Conservation (phyloP, 2,888 invertebrate species). For the Campopleginae sp. region DNA sequence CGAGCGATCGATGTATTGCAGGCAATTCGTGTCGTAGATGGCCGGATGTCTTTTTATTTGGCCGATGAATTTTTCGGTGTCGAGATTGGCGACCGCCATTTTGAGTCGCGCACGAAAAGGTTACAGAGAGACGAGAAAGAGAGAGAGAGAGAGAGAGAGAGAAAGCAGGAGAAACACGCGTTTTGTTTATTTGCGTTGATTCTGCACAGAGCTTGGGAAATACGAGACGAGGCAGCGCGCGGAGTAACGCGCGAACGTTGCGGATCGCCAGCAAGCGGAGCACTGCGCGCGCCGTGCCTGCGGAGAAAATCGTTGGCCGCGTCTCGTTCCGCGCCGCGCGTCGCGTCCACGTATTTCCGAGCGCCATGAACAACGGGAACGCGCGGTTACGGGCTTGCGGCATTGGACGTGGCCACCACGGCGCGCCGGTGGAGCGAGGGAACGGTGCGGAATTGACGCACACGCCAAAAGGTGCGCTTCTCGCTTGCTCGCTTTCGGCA, state of each 20-base stretch:
- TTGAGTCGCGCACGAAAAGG: neutral
- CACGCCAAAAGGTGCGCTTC: slow-evolving; percentile 5
- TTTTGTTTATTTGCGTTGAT: neutral
- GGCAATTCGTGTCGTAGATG: slow-evolving; percentile 79
- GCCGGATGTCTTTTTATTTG: slow-evolving; percentile 80
- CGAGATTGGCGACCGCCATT: slow-evolving; percentile 73
- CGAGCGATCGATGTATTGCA: slow-evolving; percentile 79
- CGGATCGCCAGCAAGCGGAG: slow-evolving; percentile 43
- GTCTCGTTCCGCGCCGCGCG: slow-evolving; percentile 50
- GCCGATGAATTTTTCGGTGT: slow-evolving; percentile 79
- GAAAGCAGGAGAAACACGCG: neutral
- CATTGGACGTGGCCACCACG: slow-evolving; percentile 46
- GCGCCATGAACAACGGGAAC: slow-evolving; percentile 30
- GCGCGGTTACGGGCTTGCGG: slow-evolving; percentile 63
- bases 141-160: too few species aligned
- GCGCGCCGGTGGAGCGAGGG: slow-evolving; percentile 26
- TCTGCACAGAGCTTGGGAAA: too few species aligned
- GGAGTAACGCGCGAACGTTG: slow-evolving; percentile 15
- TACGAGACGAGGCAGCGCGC: too few species aligned
- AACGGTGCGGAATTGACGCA: slow-evolving; percentile 80
- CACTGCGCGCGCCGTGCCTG: slow-evolving; percentile 51
- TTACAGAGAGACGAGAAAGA: neutral
- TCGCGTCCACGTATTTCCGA: slow-evolving; percentile 19
- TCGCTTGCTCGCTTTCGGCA: neutral
- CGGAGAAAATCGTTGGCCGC: slow-evolving; percentile 63